Conservation (phyloP, 2,113 vertebrate species). For the Mormoops blainvillei region DNA sequence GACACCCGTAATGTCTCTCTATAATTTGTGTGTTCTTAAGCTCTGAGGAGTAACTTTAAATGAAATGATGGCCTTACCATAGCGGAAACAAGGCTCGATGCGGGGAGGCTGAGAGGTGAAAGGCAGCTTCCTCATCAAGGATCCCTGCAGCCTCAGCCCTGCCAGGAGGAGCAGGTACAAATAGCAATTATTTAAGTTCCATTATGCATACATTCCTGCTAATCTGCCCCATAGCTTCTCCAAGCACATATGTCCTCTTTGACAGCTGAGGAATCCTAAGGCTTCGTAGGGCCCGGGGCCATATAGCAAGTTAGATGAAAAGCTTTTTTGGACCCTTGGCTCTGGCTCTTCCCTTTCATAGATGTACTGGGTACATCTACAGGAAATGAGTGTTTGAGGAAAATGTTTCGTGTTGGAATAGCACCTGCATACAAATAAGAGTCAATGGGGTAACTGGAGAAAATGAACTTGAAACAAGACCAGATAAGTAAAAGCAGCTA, state of each 20-base stretch:
- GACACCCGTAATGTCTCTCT: background rate
- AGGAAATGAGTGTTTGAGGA: background rate
- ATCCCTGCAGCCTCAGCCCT: background rate
- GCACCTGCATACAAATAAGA: background rate
- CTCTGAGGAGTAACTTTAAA: background rate
- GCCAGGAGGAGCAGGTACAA: background rate
- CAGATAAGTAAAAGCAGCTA: background rate
- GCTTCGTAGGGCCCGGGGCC: background rate
- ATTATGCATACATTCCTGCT: fast-evolving
- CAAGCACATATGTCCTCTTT: fast-evolving
- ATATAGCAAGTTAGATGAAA: background rate
- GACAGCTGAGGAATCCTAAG: background rate
- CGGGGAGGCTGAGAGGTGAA: background rate
- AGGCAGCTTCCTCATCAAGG: background rate
- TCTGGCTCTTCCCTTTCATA: background rate
- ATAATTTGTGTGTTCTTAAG: background rate
- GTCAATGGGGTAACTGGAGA: background rate
- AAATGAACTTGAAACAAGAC: background rate
- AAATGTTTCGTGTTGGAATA: background rate
- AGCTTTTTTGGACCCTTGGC: background rate
- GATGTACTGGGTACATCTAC: background rate
- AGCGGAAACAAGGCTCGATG: background rate
- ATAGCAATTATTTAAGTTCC: too few relatives aligned
- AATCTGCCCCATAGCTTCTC: background rate
- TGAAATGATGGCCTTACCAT: background rate